Base-by-base conservation (phyloP, 37 sponge, comb jelly and placozoan species). In the Lycopodina hypogea region DNA sequence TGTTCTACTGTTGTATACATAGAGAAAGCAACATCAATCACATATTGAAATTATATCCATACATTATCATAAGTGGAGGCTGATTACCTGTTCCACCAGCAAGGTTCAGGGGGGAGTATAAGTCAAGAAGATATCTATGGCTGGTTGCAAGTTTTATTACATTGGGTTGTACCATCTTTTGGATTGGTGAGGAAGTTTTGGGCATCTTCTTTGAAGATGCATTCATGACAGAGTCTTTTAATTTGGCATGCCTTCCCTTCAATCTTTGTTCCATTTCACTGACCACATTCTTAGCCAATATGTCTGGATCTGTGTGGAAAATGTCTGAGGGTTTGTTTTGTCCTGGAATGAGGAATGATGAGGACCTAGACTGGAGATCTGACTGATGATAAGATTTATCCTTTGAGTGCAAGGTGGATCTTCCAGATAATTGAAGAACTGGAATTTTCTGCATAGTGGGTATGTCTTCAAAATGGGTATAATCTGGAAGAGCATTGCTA, bases 221-320 rank as follows among this genome's bases (percentile, higher is more conserved):
- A 12, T 32, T 33, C 2, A 9, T 32, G 11, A 65, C 12, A 2
- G 12, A 17, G 34, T 65, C 30, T 58, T 26, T 4, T 35, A 3
- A n/a, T 73, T 56, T 73, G 7, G 41, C 57, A 28, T 42, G 61
- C 11, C 72, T 39, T 28, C 38, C 61, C 32, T 42, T 60, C 52
- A 74, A 29, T 50, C 85, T 66, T 42, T 48, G 72, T 50, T 84
- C 71, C 4, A 72, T 62, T 32, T 59, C 38, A 14, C 39, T 37
- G 37, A 84, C 72, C 2, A 84, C 72, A 42, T 60, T 63, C 34
- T 84, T 73, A 28, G 85, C 78, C 21, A 84, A 57, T 2, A 67
- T 69, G 14, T 29, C 9, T 24, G 72, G 72, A 0, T 55, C 71
- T 23, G 32, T 59, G n/a, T 23, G 1, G 35, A 74, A 1, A 40